Percentiles rank a stretch among this genome's conserved stretches.
Conservation (phyloP, 2,888 invertebrate genomes). For the Callimorpha dominula region DNA sequence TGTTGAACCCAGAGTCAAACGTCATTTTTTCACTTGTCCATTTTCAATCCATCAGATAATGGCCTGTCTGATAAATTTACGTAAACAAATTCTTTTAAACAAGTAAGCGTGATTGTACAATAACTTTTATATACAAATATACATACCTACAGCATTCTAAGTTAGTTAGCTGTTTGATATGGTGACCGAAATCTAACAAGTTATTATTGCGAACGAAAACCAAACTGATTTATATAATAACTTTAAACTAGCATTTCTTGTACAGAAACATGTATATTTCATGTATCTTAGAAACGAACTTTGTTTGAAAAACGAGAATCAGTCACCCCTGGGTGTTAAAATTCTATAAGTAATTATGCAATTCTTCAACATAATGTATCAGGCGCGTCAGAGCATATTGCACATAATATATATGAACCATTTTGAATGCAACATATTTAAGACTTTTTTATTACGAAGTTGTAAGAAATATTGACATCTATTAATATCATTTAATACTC, state of each 20-base stretch:
- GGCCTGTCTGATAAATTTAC: slow-evolving; percentile 43
- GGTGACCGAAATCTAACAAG: slow-evolving; percentile 1
- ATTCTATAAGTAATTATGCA: no score
- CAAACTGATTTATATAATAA: background rate
- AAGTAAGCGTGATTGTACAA: slow-evolving; percentile 52
- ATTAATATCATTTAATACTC: no score
- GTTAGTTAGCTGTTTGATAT: slow-evolving; percentile 28
- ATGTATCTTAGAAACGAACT: no score
- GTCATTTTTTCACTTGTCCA: background rate
- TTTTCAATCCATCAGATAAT: slow-evolving; percentile 40
- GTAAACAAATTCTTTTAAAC: slow-evolving; percentile 46
- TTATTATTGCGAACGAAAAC: background rate
- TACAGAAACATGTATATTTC: no score
- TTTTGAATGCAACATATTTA: no score
- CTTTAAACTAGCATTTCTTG: background rate
- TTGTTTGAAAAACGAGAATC: no score
- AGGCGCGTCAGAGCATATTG: no score
- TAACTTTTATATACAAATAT: slow-evolving; percentile 36
- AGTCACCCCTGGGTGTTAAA: no score
- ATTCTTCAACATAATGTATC: no score
- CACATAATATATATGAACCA: no score
- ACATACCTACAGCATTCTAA: slow-evolving; percentile 26
- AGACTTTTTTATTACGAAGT: no score
- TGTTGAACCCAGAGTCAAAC: slow-evolving; percentile 24
- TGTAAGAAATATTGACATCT: no score